phyloP scores from a whole-genome alignment of 2,888 invertebrate species.

The Drosophila niveifrons region DNA sequence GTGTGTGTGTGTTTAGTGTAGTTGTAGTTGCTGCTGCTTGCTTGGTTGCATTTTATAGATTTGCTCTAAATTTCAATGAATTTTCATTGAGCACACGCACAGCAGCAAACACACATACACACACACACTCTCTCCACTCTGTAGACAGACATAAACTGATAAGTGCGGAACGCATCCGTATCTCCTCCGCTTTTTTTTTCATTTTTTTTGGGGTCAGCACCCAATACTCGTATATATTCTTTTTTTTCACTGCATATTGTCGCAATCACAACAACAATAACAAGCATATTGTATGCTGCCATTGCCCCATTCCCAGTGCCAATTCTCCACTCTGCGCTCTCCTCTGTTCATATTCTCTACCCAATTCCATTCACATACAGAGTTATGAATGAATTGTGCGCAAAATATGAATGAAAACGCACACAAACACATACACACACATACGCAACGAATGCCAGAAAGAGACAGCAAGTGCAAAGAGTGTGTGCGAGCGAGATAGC shows the following conservation, averaged over 20 bases:
- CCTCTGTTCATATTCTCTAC: constrained; percentile 4
- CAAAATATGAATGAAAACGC: constrained; percentile 59
- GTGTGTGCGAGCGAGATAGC: background rate
- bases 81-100: constrained; percentile 71
- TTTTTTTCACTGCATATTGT: constrained; percentile 47
- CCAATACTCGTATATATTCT: constrained; percentile 45
- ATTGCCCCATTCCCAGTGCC: constrained; percentile 10
- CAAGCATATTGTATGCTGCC: constrained; percentile 24
- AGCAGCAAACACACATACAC: constrained; percentile 18
- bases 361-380: constrained; percentile 52
- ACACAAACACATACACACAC: constrained; percentile 12
- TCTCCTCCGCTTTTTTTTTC: constrained; percentile 51
- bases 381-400: constrained; percentile 65
- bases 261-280: constrained; percentile 61
- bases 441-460: constrained; percentile 1
- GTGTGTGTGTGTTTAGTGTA: constrained; percentile 40
- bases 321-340: background rate
- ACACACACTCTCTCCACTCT: background rate
- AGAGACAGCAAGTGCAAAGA: constrained; percentile 11
- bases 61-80: constrained; percentile 79
- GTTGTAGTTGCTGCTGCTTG: constrained; percentile 57
- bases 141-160: constrained; percentile 52
- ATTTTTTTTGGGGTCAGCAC: constrained; percentile 65
- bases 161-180: constrained; percentile 71
- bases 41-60: constrained; percentile 79